Evolutionary conservation across 2,113 vertebrate species (phyloP).

Genomic region (Isurus oxyrinchus): DNA sequence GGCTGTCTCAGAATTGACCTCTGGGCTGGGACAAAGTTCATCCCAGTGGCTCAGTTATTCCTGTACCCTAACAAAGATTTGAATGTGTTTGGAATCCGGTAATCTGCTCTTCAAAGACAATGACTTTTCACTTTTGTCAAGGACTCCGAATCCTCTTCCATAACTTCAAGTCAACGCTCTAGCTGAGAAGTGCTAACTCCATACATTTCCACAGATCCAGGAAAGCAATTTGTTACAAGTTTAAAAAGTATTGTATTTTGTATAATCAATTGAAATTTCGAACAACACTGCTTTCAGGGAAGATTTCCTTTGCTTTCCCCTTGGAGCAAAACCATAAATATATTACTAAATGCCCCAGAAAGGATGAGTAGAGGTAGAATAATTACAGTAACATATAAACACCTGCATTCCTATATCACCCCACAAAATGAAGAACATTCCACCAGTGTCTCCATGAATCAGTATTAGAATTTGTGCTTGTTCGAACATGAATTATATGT

Average conservation of each 20-base stretch:
- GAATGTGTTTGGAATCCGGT: not conserved
- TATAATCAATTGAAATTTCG: not conserved
- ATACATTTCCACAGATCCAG: not conserved
- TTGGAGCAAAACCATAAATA: not conserved
- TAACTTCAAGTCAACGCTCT: not conserved
- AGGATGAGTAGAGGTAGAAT: not conserved
- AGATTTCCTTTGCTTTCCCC: not conserved
- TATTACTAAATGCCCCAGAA: not conserved
- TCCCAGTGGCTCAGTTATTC: not conserved
- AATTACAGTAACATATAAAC: not conserved
- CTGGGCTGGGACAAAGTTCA: not conserved
- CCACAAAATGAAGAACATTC: not conserved
- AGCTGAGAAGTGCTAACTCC: not conserved
- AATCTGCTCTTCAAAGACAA: not conserved
- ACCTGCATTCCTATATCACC: not conserved
- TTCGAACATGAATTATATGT: not conserved
- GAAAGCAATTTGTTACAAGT: not conserved
- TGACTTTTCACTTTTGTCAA: not conserved
- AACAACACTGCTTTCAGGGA: not conserved
- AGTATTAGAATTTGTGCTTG: not conserved
- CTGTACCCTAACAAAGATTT: not conserved
- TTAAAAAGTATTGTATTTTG: not conserved
- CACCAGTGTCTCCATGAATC: not conserved
- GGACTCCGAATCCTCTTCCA: too few relatives aligned
- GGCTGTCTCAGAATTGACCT: not conserved